Evolutionary conservation across 2,888 invertebrate genomes (phyloP), one percentile per base, ranked within the genome.

Genomic region (Oscheius myriophilus): DNA sequence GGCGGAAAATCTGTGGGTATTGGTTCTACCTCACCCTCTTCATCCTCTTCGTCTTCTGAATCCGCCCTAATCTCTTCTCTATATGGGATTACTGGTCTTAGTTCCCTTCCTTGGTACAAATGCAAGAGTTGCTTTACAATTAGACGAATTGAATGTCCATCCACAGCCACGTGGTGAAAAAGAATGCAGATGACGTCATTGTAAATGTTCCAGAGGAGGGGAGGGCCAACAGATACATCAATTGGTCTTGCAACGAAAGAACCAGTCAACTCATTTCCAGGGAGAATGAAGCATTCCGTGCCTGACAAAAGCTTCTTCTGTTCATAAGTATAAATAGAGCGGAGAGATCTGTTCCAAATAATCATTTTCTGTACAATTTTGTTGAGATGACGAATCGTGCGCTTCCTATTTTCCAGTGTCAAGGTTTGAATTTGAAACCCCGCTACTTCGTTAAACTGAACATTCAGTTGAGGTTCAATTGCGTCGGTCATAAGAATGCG

Each of bases 151-250:
- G 68, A 68, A 2, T 42, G 25, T 23, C 62, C 68, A 39, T 68
- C 68, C 9, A 68, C 49, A 4, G 63, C 54, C 4, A 68, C 45
- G 45, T 68, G 68, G 51, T 68, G 68, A 26, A 68, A 45, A 39
- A 46, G 14, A 6, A 67, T 14, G 33, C n/a, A 26, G 21, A 68
- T 14, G 16, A 41, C n/a, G n/a, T 51, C 18, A 18, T 45, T 11
- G 3, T 42, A 18, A 2, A 61, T 16, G 23, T 63, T 63, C 52
- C 54, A 52, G 9, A 12, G 7, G 4, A 63, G 33, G 4, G 54
- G 63, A 9, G 42, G 18, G 18, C 18, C 39, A 9, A 12, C n/a
- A 7, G 42, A 16, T 9, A 62, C n/a, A 45, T 68, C 54, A 18
- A 68, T 21, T 52, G 39, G 25, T n/a, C 7, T 7, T 21, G 11